Evolutionary conservation across 2,888 invertebrate species (phyloP), one percentile per base, ranked within the genome.

Genomic region (Argyresthia albistria): DNA sequence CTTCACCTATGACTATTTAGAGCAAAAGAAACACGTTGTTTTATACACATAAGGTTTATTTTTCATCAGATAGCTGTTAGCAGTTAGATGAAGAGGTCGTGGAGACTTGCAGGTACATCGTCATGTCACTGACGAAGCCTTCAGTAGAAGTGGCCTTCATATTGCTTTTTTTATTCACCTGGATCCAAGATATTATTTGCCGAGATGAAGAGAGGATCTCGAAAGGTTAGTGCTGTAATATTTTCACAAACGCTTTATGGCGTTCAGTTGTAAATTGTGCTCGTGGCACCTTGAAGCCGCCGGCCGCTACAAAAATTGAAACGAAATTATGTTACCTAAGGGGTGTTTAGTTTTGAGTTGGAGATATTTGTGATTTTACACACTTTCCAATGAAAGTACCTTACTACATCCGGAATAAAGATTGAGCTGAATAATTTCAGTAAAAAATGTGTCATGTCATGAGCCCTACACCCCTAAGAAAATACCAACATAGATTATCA

Each of bases 191-290:
- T 46, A 66, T 59, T 53, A 55, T 60, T 51, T 74, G 80, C 58
- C 69, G 81, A 57, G 86, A 87, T 59, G 86, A 87, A 64, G 86
- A 86, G 11, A 84, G 79, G 69, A 86, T 86, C 57, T 67, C 79
- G 63, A 84, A 82, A 80, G 80, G 84, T 86, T 70, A 55, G 53
- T 51, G 35, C 35, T 35, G 8, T 39, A 39, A 39, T 11, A 39
- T 3, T 39, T 6, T 8, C 39, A 39, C 39, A 39, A n/a, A n/a
- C n/a, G 39, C 39, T n/a, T n/a, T 25, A 25, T 25, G 25, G 25
- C 25, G n/a, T 25, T 25, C 25, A 25, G 6, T 4, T 25, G 25
- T 25, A 25, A 4, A 4, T 25, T 2, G 25, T 4, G 6, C 25
- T 6, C 6, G 2, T 25, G 25, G 6, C 25, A 25, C 25, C 25